Conservation (phyloP, 30 jellyfish, hydroid and myxozoan genomes). For the Cassiopea andromeda region DNA sequence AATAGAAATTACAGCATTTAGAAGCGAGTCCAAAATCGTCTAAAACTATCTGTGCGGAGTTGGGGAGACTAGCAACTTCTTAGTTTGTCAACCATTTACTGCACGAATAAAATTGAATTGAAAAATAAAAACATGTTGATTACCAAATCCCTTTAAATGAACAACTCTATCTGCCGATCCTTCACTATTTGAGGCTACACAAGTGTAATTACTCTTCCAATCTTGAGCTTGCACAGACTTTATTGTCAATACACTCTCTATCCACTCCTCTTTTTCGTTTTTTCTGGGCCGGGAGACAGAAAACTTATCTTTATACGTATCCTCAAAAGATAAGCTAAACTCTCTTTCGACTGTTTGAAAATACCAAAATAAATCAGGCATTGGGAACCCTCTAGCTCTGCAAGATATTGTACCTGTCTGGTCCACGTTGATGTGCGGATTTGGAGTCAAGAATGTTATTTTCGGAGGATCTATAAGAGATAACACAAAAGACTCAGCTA, state of each 20-base stretch:
- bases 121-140: background rate
- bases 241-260: slow-evolving; percentile 26
- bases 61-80: no score
- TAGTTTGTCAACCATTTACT: no score
- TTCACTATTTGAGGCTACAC: slow-evolving; percentile 61
- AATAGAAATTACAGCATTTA: no score
- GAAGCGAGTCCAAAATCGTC: no score
- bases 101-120: no score
- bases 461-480: slow-evolving; percentile 48
- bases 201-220: slow-evolving; percentile 49
- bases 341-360: slow-evolving; percentile 5
- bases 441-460: slow-evolving; percentile 1
- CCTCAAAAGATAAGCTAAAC: slow-evolving; percentile 17
- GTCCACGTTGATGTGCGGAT: slow-evolving; percentile 64
- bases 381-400: slow-evolving; percentile 66
- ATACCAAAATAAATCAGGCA: slow-evolving; percentile 44
- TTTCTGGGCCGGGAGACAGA: slow-evolving; percentile 25
- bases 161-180: slow-evolving; percentile 23
- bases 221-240: slow-evolving; percentile 29
- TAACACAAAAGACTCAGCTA: background rate
- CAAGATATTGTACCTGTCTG: slow-evolving; percentile 48
- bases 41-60: no score
- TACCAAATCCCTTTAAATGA: slow-evolving; percentile 61
- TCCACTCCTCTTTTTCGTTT: slow-evolving; percentile 11
- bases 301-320: background rate